These are phyloP conservation scores for Thecophora atra DNA, from an alignment of 2,888 invertebrate species.

Conservation along the genomic window DNA sequence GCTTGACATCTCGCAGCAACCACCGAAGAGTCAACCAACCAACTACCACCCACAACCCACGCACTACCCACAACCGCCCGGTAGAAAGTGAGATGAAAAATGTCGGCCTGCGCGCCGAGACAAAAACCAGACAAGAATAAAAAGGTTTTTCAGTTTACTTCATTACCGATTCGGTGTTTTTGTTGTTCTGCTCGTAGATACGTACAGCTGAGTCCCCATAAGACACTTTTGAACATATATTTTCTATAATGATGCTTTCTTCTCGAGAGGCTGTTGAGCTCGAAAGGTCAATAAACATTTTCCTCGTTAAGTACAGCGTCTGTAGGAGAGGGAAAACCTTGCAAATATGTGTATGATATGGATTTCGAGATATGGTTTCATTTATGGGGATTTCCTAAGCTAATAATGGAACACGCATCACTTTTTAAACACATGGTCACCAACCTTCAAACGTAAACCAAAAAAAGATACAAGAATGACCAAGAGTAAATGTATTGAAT, in stretches of 20 bases:
- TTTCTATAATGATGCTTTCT: slow-evolving; percentile 36
- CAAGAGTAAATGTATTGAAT: too few relatives aligned
- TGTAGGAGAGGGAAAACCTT: not conserved
- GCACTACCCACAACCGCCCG: slow-evolving; percentile 42
- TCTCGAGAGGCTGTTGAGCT: slow-evolving; percentile 38
- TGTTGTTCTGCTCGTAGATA: not conserved
- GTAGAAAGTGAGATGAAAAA: slow-evolving; percentile 44
- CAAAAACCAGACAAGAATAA: slow-evolving; percentile 58
- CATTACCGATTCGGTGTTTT: slow-evolving; percentile 47
- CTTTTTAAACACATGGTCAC: too few relatives aligned
- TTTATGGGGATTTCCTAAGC: too few relatives aligned
- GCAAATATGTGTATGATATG: not conserved
- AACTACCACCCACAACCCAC: slow-evolving; percentile 52
- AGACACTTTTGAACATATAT: not conserved
- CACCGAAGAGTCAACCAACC: slow-evolving; percentile 36
- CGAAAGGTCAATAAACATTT: slow-evolving; percentile 59
- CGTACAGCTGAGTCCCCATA: not conserved
- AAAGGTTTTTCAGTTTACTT: slow-evolving; percentile 55
- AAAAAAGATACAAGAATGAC: too few relatives aligned
- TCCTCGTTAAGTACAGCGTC: not conserved
- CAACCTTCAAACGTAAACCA: too few relatives aligned
- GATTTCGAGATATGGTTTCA: not conserved
- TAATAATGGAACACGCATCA: too few relatives aligned
- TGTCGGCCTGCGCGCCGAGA: slow-evolving; percentile 49
- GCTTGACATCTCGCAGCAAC: slow-evolving; percentile 28